Percentiles rank a stretch among this genome's conserved stretches.
Conservation (phyloP, 2,888 invertebrate genomes). For the Zhuqinia jingwanae region DNA sequence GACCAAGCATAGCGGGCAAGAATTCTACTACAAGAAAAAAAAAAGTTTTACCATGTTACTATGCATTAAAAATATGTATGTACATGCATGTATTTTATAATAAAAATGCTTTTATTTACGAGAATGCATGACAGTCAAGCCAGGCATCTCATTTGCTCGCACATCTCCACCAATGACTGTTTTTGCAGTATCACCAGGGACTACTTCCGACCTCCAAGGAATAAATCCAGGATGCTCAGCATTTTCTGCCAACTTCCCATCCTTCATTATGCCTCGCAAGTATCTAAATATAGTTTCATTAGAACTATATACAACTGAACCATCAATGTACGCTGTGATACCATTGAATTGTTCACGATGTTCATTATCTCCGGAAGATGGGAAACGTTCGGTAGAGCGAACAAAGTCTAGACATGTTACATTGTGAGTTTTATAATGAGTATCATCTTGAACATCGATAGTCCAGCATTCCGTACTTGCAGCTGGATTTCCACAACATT, state of each 20-base stretch:
- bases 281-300: not conserved
- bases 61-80: not conserved
- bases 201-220: conserved; percentile 54
- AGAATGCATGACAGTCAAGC: conserved; percentile 73
- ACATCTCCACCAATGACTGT: conserved; percentile 75
- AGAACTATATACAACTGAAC: conserved; percentile 64
- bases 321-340: conserved; percentile 77
- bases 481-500: conserved; percentile 64
- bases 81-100: not conserved
- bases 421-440: conserved; percentile 70
- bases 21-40: too few relatives aligned
- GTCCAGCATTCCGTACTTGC: conserved; percentile 72
- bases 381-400: conserved; percentile 24
- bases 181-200: not conserved
- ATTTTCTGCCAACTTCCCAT: conserved; percentile 48
- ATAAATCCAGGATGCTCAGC: conserved; percentile 32
- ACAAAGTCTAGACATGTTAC: conserved; percentile 71
- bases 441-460: conserved; percentile 59
- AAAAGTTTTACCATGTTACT: too few relatives aligned
- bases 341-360: conserved; percentile 76
- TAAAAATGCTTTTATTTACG: conserved; percentile 69
- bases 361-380: conserved; percentile 15
- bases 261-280: not conserved
- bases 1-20: conserved; percentile 76
- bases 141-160: conserved; percentile 77